Percentiles rank a stretch among this genome's conserved stretches.
phyloP scores from a whole-genome alignment of 2,888 invertebrate genomes.

The Crematogaster levior region DNA sequence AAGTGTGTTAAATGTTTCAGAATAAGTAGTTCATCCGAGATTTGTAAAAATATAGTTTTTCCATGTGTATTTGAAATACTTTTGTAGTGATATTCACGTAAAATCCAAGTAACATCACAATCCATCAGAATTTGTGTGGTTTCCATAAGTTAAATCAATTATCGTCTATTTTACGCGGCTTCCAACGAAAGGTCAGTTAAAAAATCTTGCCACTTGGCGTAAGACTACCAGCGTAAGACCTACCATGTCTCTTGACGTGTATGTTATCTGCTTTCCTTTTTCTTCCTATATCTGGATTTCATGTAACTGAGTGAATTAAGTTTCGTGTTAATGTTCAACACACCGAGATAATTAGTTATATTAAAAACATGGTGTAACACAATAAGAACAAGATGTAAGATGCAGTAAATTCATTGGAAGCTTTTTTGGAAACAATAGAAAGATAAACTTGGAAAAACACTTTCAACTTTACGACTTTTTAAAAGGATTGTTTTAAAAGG shows the following conservation, averaged over 20 bases:
- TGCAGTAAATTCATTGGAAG: background rate
- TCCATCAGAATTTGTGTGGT: constrained; percentile 11
- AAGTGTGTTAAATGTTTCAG: background rate
- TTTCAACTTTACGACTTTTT: background rate
- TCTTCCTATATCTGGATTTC: background rate
- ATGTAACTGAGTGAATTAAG: background rate
- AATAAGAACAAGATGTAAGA: background rate
- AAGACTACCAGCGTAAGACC: too few species aligned
- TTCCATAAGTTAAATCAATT: constrained; percentile 42
- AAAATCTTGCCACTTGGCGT: background rate
- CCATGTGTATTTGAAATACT: background rate
- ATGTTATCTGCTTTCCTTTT: background rate
- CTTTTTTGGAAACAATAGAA: background rate
- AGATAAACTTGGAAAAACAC: background rate
- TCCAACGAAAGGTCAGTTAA: constrained; percentile 7
- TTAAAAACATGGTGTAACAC: background rate
- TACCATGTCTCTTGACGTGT: too few species aligned
- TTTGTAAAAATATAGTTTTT: background rate
- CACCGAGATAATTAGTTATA: background rate
- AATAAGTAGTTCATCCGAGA: background rate
- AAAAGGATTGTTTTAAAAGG: too few species aligned
- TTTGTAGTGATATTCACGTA: background rate
- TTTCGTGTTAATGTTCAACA: background rate
- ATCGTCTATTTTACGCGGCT: constrained; percentile 24
- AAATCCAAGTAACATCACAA: background rate